Evolutionary conservation across 2,113 vertebrate genomes (phyloP).

Genomic region (Fukomys damarensis): DNA sequence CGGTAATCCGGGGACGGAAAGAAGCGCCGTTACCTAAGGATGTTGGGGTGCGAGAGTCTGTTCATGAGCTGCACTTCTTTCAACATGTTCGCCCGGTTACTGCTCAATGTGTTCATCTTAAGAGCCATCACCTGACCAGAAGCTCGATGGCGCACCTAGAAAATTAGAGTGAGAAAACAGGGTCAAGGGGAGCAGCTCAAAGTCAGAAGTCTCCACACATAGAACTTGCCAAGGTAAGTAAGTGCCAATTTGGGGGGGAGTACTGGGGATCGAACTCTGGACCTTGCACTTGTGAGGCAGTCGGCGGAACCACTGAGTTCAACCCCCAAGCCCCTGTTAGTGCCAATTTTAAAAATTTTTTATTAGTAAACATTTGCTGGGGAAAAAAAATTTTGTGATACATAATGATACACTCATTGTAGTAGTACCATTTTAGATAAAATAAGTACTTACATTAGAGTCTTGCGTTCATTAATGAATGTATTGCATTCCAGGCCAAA

Average conservation of each 20-base stretch:
- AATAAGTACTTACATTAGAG: constrained; percentile 47
- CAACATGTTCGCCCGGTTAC: constrained; percentile 98
- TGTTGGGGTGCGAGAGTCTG: constrained; percentile 96
- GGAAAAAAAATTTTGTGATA: not conserved
- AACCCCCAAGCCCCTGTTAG: too few relatives aligned
- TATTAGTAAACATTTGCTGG: not conserved
- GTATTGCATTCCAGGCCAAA: constrained; percentile 49
- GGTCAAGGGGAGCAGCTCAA: constrained; percentile 23
- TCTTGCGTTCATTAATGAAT: constrained; percentile 34
- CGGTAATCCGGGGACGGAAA: not conserved
- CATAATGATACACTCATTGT: not conserved
- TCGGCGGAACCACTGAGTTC: too few relatives aligned
- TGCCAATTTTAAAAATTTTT: not conserved
- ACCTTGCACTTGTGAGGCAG: too few relatives aligned
- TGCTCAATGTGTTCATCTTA: constrained; percentile 98
- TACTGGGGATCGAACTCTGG: too few relatives aligned
- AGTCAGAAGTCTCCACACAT: constrained; percentile 9
- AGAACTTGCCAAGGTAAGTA: not conserved
- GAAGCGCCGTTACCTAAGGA: constrained; percentile 91
- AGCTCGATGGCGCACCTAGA: constrained; percentile 94
- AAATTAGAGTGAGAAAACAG: constrained; percentile 63
- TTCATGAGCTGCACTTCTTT: constrained; percentile 99
- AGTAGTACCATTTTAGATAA: constrained; percentile 46
- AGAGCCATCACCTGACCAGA: constrained; percentile 98
- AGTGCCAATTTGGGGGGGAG: constrained; percentile 36